phyloP scores from a whole-genome alignment of 2,113 vertebrate species.

The Monopterus albus region DNA sequence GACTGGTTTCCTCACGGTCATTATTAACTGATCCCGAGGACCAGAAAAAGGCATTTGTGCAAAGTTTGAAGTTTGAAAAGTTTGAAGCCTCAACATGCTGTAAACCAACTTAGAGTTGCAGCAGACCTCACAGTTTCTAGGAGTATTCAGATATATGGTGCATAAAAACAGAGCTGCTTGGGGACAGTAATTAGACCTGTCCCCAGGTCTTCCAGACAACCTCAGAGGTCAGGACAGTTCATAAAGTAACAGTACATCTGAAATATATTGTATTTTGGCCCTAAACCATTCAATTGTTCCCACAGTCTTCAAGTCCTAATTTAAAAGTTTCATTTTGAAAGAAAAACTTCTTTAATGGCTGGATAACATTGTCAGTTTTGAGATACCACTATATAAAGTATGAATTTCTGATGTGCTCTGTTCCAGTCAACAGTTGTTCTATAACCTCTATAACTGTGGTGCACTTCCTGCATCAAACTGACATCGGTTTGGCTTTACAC shows the following conservation, averaged over 20 bases:
- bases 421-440: slow-evolving; percentile 67
- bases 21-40: no score
- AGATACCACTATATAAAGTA: slow-evolving; percentile 3
- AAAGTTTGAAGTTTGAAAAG: no score
- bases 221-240: background rate
- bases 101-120: no score
- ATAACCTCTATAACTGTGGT: slow-evolving; percentile 63
- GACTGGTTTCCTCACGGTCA: no score
- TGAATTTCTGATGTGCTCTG: slow-evolving; percentile 8
- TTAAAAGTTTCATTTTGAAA: background rate
- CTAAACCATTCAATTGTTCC: no score
- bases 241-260: background rate
- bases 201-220: background rate
- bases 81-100: no score
- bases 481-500: slow-evolving; percentile 69
- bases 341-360: background rate
- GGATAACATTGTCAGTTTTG: background rate
- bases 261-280: no score
- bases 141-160: background rate
- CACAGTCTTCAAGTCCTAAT: background rate
- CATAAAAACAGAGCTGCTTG: no score
- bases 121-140: no score
- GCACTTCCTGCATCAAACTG: slow-evolving; percentile 76
- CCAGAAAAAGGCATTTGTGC: background rate
- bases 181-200: background rate